These are phyloP conservation scores for Rhinophrynus dorsalis DNA, from an alignment of 2,797 vertebrate genomes.

Conservation along the genomic window DNA sequence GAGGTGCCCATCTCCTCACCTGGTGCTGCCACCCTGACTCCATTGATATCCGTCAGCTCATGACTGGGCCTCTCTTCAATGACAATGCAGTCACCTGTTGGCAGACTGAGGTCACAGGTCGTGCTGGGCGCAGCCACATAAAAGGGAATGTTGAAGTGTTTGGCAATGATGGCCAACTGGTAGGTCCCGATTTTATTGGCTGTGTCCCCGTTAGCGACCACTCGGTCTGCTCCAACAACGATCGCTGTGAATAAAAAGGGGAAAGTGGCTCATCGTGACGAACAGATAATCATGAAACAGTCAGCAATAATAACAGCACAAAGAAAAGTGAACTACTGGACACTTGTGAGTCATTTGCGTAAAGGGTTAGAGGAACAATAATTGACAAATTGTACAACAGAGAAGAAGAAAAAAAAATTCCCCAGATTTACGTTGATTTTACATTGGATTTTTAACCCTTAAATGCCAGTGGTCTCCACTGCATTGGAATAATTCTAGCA, in stretches of 20 bases:
- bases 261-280: no score
- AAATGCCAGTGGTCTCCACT: no score
- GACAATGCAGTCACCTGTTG: constrained; percentile 77
- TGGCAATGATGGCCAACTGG: constrained; percentile 85
- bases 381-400: no score
- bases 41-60: constrained; percentile 85
- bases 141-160: constrained; percentile 85
- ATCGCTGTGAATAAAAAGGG: constrained; percentile 69
- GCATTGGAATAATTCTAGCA: no score
- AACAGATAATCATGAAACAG: no score
- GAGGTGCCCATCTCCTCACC: no score
- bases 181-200: constrained; percentile 94
- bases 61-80: constrained; percentile 84
- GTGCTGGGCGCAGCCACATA: constrained; percentile 90
- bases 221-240: constrained; percentile 86
- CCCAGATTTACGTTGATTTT: no score
- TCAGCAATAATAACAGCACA: neutral
- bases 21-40: constrained; percentile 78
- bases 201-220: constrained; percentile 89
- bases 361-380: no score
- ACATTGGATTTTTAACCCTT: no score
- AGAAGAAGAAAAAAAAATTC: no score
- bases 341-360: no score
- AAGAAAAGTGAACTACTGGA: neutral
- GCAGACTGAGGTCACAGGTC: constrained; percentile 83